Evolutionary conservation across 2,113 vertebrate species (phyloP).

Genomic region (Brachionichthys hirsutus): DNA sequence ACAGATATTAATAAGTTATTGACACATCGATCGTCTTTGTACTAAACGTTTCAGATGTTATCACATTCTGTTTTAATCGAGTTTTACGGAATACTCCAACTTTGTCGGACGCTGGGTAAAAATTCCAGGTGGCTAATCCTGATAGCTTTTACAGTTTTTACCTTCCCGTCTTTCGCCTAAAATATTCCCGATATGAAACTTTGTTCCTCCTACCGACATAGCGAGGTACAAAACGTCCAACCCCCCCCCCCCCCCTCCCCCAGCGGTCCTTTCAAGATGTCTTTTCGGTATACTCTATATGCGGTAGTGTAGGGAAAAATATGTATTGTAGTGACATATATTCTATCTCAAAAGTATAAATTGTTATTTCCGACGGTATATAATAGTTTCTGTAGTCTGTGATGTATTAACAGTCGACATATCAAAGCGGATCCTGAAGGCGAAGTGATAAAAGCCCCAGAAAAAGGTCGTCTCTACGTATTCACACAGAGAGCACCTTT

Average conservation of each 20-base stretch:
- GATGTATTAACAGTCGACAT: slow-evolving; percentile 37
- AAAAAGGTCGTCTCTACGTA: slow-evolving; percentile 7
- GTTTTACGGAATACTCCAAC: no score
- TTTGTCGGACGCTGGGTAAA: no score
- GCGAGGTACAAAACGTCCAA: slow-evolving; percentile 27
- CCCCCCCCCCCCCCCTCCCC: slow-evolving; percentile 29
- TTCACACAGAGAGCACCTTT: slow-evolving; percentile 1
- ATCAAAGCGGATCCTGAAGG: slow-evolving; percentile 26
- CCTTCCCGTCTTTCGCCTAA: background rate
- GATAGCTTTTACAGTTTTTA: no score
- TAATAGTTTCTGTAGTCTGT: slow-evolving; percentile 38
- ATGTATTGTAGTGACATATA: slow-evolving; percentile 43
- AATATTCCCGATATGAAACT: slow-evolving; percentile 33
- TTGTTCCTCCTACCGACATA: slow-evolving; percentile 38
- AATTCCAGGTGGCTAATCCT: no score
- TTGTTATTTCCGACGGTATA: slow-evolving; percentile 42
- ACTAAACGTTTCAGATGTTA: no score
- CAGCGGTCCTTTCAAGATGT: slow-evolving; percentile 19
- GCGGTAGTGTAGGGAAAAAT: slow-evolving; percentile 42
- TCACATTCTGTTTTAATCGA: no score
- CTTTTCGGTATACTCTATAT: slow-evolving; percentile 53
- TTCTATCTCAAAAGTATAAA: slow-evolving; percentile 27
- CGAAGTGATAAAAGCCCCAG: background rate
- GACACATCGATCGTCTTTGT: no score
- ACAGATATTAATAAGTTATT: no score